Base-by-base conservation (phyloP, 2,113 vertebrate genomes). In the Clarias magur region DNA sequence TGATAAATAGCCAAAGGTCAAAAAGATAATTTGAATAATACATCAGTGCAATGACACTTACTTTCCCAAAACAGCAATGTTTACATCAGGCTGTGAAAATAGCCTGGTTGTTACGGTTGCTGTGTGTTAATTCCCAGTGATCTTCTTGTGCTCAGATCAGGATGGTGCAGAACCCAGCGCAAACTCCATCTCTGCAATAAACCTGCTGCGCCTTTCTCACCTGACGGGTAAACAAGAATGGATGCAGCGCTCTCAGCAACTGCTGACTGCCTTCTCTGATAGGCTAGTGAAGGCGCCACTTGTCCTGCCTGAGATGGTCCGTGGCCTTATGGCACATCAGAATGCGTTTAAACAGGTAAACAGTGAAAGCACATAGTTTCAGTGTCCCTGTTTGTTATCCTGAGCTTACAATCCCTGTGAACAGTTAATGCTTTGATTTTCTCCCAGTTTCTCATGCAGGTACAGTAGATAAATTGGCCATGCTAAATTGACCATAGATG, bases 111-210 rank as follows among this genome's bases (percentile, higher is more conserved):
- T 54, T 82, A 63, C 56, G 59, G n/a, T 78, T 38, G 56, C 62
- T 56, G 16, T 62, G 67, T 75, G 34, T 38, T 65, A 76, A 48
- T 63, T 68, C 11, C 19, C 21, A 70, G 63, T 80, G 16, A 38
- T n/a, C 0, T 85, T 0, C 85, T 34, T 90, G 13, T 89, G 12
- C 82, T 11, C 92, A 99, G 98, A 98, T 92, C 97, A 99, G 89
- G 97, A 99, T 0, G 97, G 98, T 10, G 97, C 97, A 0, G 98
- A 99, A 91, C 97, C 98, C 91, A 95, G 96, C 0, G 96, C 95
- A 38, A 99, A 99, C 93, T 99, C 98, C 0, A 90, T 97, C 63
- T 93, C 96, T 0, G 96, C 97, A 8, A 94, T 94, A 90, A 99
- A 97, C 89, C 95, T 99, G 62, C 95, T 97, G 75, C 96, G 97